phyloP scores from a whole-genome alignment of 2,888 invertebrate species.

The Nasonovia ribisnigri region DNA sequence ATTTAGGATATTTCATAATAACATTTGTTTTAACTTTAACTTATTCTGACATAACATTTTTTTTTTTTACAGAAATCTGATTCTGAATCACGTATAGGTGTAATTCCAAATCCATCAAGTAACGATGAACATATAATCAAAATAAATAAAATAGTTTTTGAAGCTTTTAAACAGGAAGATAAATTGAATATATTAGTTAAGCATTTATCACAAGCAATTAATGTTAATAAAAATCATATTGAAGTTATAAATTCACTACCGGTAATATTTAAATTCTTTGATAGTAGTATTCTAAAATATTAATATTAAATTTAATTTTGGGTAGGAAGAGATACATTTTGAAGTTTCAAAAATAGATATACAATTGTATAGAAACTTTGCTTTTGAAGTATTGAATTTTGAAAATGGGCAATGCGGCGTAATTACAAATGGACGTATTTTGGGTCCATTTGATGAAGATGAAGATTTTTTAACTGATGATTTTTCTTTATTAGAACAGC shows the following conservation, averaged over 20 bases:
- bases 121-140: conserved; percentile 54
- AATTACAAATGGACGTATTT: conserved; percentile 88
- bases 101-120: conserved; percentile 72
- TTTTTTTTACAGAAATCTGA: conserved; percentile 75
- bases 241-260: conserved; percentile 50
- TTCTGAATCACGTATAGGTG: conserved; percentile 78
- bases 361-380: conserved; percentile 3
- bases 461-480: conserved; percentile 90
- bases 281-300: neutral
- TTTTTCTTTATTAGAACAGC: conserved; percentile 87
- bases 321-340: conserved; percentile 53
- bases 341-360: conserved; percentile 49
- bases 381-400: conserved; percentile 74
- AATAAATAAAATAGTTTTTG: conserved; percentile 78
- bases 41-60: conserved; percentile 34
- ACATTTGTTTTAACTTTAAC: neutral
- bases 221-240: conserved; percentile 47
- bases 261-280: conserved; percentile 4
- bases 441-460: conserved; percentile 83
- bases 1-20: neutral
- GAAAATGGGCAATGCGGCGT: conserved; percentile 79
- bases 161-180: conserved; percentile 72
- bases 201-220: conserved; percentile 39
- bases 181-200: conserved; percentile 70
- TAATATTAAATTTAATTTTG: neutral